Base-by-base conservation (phyloP, 2,797 vertebrate genomes). In the Synaphobranchus kaupii region DNA sequence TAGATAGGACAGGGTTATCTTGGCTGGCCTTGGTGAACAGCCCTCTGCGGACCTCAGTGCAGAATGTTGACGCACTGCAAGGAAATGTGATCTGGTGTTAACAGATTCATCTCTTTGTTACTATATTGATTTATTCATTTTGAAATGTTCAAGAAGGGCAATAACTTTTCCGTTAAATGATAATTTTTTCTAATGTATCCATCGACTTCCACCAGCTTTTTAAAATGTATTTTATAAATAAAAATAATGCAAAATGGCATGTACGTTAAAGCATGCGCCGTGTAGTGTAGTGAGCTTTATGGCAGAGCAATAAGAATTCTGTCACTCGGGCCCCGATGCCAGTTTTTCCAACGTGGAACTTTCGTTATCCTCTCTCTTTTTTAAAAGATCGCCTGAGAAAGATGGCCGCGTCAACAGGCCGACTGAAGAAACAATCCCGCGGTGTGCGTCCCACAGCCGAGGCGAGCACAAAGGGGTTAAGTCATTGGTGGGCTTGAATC, bases 401-500 rank as follows among this genome's bases (percentile, higher is more conserved):
- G 71, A 87, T 81, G 63, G 48, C 87, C 82, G 83, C 81, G 88
- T 89, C 58, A 87, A 88, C 89, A 90, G 89, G 78, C 88, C 90
- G 88, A 85, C 88, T 84, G 87, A 85, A 84, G 80, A 68, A 87
- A 84, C 88, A 71, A 86, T 63, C 15, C 82, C 56, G 17, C 66
- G 28, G 66, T 85, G 83, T 39, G 66, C 8, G 25, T 66, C 25
- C 88, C 60, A 28, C 81, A 84, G 44, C 31, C 84, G 50, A 71
- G 25, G 76, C 87, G n/a, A 84, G 88, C 87, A 85, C 86, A 84
- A 58, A 88, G 78, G 85, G 89, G 81, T 89, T 66, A 86, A 89
- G 90, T 87, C 84, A 82, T 86, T 89, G 91, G 90, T 86, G 87
- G 91, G 89, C 91, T 89, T 87, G 90, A 89, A 90, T 89, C 88